Evolutionary conservation across 2,888 invertebrate genomes (phyloP).

Genomic region (Pheosia tremula): DNA sequence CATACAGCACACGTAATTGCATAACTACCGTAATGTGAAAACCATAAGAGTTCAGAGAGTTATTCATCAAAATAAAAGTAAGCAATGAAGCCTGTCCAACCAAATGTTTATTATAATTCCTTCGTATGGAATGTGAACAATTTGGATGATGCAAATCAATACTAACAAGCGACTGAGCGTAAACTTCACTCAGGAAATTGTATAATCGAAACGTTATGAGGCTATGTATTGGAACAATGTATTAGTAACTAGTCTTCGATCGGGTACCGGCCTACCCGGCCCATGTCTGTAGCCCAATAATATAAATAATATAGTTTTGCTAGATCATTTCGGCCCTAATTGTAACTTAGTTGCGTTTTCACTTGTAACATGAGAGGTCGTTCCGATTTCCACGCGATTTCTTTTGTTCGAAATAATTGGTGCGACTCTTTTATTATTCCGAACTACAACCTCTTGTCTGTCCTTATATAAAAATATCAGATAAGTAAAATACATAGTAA

Average conservation of each 20-base stretch:
- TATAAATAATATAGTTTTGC: not conserved
- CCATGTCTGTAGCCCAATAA: not conserved
- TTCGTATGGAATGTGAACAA: slow-evolving; percentile 29
- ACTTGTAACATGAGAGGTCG: slow-evolving; percentile 4
- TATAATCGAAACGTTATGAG: slow-evolving; percentile 13
- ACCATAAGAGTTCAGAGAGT: slow-evolving; percentile 32
- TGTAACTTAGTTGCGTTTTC: not conserved
- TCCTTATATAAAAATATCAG: not conserved
- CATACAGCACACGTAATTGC: slow-evolving; percentile 4
- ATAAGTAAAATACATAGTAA: not conserved
- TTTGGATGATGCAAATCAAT: slow-evolving; percentile 26
- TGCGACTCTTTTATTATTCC: slow-evolving; percentile 11
- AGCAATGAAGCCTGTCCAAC: slow-evolving; percentile 8
- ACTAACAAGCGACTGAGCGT: slow-evolving; percentile 23
- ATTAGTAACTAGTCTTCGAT: not conserved
- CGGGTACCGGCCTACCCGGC: not conserved
- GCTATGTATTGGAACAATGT: not conserved
- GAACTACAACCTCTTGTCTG: not conserved
- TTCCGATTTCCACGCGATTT: slow-evolving; percentile 20
- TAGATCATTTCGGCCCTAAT: not conserved
- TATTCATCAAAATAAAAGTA: slow-evolving; percentile 24
- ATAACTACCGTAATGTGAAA: slow-evolving; percentile 5
- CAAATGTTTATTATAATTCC: slow-evolving; percentile 32
- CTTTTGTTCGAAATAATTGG: slow-evolving; percentile 25
- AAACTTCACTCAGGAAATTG: slow-evolving; percentile 26